phyloP scores from a whole-genome alignment of 1,140 invertebrate genomes.

The Nymphalis io region DNA sequence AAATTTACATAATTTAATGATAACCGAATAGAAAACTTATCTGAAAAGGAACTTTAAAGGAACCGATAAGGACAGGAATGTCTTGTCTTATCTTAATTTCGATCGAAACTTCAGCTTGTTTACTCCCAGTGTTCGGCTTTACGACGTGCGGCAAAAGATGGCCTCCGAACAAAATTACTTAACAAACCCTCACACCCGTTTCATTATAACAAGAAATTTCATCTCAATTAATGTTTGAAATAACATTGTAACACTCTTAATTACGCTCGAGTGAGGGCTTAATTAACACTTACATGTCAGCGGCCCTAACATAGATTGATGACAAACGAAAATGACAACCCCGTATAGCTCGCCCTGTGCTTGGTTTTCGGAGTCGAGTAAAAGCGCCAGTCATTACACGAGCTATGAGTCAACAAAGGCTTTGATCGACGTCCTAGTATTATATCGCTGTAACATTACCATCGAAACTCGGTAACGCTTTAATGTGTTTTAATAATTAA shows the following conservation, averaged over 20 bases:
- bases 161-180: conserved; percentile 63
- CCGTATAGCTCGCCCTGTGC: conserved; percentile 54
- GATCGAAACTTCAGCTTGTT: conserved; percentile 69
- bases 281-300: conserved; percentile 80
- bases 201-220: conserved; percentile 76
- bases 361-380: conserved; percentile 50
- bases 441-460: conserved; percentile 55
- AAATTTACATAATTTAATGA: not conserved
- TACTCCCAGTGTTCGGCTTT: conserved; percentile 60
- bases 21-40: conserved; percentile 33
- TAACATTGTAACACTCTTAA: conserved; percentile 79
- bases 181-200: conserved; percentile 50
- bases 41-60: conserved; percentile 52
- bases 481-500: conserved; percentile 78
- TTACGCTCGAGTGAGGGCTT: conserved; percentile 77
- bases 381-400: conserved; percentile 69
- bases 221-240: conserved; percentile 79
- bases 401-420: conserved; percentile 64
- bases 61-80: conserved; percentile 63
- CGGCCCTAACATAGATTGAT: conserved; percentile 78
- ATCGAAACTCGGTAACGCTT: conserved; percentile 54
- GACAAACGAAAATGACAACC: conserved; percentile 78
- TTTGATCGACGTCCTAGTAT: conserved; percentile 56
- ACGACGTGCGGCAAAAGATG: conserved; percentile 51
- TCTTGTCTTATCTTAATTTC: conserved; percentile 65